These are phyloP conservation scores for Brachyrhaphis roseni DNA, from an alignment of 2,797 vertebrate species.

Conservation along the genomic window DNA sequence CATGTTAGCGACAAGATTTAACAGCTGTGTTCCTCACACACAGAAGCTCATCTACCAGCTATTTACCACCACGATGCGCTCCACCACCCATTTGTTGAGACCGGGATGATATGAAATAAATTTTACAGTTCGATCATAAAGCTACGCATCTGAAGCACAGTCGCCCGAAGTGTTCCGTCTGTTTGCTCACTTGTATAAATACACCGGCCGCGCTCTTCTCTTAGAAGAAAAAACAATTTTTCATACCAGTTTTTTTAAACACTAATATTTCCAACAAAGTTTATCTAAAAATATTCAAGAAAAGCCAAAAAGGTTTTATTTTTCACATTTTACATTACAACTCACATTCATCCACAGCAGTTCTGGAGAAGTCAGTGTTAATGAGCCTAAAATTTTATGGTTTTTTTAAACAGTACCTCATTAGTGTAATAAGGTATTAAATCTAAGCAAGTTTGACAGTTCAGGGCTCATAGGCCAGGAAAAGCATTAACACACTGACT, in stretches of 20 bases:
- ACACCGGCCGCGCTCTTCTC: too few species aligned
- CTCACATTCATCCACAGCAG: not conserved
- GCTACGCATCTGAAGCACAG: too few species aligned
- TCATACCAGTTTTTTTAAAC: not conserved
- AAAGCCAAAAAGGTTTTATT: not conserved
- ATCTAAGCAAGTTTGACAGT: slow-evolving; percentile 19
- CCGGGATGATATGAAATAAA: too few species aligned
- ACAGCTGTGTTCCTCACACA: too few species aligned
- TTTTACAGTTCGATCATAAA: too few species aligned
- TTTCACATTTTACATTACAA: not conserved
- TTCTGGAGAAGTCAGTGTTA: slow-evolving; percentile 9
- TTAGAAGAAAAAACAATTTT: too few species aligned
- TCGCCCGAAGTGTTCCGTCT: too few species aligned
- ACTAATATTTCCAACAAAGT: not conserved
- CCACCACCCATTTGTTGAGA: too few species aligned
- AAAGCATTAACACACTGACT: slow-evolving; percentile 51
- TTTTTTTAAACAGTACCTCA: not conserved
- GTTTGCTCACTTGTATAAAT: too few species aligned
- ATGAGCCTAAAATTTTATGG: not conserved
- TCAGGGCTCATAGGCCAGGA: slow-evolving; percentile 31
- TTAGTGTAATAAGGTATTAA: slow-evolving; percentile 20
- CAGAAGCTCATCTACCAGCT: too few species aligned
- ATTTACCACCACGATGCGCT: too few species aligned
- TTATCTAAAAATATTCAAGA: not conserved
- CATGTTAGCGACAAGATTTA: too few species aligned